Percentiles rank a stretch among this genome's conserved stretches.
Conservation (phyloP, 2,113 vertebrate species). For the Brachyhypopomus occidentalis region DNA sequence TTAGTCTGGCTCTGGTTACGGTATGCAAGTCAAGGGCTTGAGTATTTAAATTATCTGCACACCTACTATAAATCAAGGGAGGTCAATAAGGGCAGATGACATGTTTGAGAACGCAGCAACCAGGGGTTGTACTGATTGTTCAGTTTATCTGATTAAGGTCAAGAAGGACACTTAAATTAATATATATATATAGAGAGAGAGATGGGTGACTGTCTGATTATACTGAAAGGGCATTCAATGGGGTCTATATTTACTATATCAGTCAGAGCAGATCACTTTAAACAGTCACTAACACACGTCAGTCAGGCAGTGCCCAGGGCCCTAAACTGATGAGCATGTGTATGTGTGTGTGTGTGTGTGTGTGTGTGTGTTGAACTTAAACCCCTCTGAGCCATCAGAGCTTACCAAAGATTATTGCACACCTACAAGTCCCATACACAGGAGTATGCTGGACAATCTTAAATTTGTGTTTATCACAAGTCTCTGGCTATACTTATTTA, state of each 20-base stretch:
- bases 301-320: background rate
- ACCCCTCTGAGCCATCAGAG: slow-evolving; percentile 6
- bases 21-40: background rate
- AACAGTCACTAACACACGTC: slow-evolving; percentile 27
- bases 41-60: background rate
- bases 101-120: background rate
- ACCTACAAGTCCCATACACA: slow-evolving; percentile 32
- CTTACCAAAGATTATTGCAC: slow-evolving; percentile 33
- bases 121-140: background rate
- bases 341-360: background rate
- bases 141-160: background rate
- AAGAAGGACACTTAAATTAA: slow-evolving; percentile 18
- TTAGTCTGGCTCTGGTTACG: background rate
- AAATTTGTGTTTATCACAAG: slow-evolving; percentile 25
- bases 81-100: no score
- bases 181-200: background rate
- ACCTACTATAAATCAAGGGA: no score
- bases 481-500: background rate
- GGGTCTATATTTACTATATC: slow-evolving; percentile 10
- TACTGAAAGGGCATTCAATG: slow-evolving; percentile 2
- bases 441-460: slow-evolving; percentile 27
- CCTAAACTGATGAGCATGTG: background rate
- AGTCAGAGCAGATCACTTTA: background rate
- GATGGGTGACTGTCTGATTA: background rate
- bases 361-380: background rate